A percentile compares a stretch with the other conserved stretches of the same genome.
These are phyloP conservation scores for Pheosia tremula DNA, from an alignment of 2,888 invertebrate genomes.

Conservation along the genomic window DNA sequence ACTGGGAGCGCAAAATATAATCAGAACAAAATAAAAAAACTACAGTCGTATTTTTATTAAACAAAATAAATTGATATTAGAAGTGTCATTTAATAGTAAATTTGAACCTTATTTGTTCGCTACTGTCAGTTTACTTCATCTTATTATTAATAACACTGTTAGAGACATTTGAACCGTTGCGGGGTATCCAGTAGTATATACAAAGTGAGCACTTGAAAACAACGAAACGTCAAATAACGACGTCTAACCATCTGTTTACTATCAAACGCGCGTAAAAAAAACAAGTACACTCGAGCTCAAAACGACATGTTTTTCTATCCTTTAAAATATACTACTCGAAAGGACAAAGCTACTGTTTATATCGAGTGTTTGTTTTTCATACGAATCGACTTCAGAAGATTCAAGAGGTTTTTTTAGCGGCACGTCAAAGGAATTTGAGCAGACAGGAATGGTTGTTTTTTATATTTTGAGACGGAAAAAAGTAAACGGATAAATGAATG, in stretches of 20 bases:
- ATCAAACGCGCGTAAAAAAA: conserved; percentile 21
- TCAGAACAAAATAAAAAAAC: no score
- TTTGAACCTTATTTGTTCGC: no score
- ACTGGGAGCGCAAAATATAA: no score
- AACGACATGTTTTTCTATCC: conserved; percentile 10
- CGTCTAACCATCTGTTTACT: conserved; percentile 20
- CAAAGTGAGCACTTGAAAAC: conserved; percentile 11
- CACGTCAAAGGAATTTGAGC: conserved; percentile 7
- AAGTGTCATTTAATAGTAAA: no score
- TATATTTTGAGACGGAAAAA: not conserved
- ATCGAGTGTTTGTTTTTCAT: conserved; percentile 23
- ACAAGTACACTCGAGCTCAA: conserved; percentile 14
- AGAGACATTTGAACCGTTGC: not conserved
- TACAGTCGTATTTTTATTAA: no score
- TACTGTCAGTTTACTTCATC: no score
- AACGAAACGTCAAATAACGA: not conserved
- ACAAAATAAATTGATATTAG: no score
- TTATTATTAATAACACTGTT: no score
- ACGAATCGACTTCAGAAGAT: conserved; percentile 2
- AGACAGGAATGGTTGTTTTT: not conserved
- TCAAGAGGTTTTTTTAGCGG: conserved; percentile 9
- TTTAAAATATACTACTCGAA: conserved; percentile 3
- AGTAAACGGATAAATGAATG: not conserved
- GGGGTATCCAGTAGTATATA: conserved; percentile 1
- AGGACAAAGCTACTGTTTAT: conserved; percentile 23